Conservation (phyloP, 2,113 vertebrate species). For the Brachirus orientalis region DNA sequence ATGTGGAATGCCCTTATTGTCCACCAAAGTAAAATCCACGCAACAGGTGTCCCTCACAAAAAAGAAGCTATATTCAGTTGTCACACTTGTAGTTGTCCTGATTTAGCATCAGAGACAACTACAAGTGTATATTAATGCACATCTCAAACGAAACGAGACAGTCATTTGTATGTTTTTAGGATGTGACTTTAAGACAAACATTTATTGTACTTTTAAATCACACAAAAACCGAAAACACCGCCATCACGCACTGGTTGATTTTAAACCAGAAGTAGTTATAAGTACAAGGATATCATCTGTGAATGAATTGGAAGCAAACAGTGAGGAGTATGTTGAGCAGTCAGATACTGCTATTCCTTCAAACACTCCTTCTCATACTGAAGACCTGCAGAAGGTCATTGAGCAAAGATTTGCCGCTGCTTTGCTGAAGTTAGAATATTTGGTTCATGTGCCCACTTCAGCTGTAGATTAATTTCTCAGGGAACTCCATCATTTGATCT, state of each 20-base stretch:
- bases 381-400: constrained; percentile 11
- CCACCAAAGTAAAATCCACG: constrained; percentile 36
- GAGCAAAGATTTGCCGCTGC: constrained; percentile 18
- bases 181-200: constrained; percentile 26
- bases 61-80: constrained; percentile 2
- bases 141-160: constrained; percentile 26
- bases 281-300: not conserved
- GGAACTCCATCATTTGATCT: constrained; percentile 13
- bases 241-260: constrained; percentile 37
- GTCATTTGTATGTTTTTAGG: constrained; percentile 41
- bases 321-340: constrained; percentile 7
- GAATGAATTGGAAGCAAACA: constrained; percentile 10
- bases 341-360: constrained; percentile 20
- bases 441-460: constrained; percentile 8
- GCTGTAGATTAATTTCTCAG: not conserved
- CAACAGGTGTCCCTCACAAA: not conserved
- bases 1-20: constrained; percentile 37
- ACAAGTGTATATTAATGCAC: not conserved
- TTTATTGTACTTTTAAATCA: constrained; percentile 34
- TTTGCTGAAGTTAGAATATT: constrained; percentile 27
- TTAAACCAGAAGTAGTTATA: constrained; percentile 28
- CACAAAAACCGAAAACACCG: constrained; percentile 46
- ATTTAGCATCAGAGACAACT: constrained; percentile 21
- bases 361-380: constrained; percentile 10
- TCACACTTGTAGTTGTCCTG: not conserved